Base-by-base conservation (phyloP, 1,140 invertebrate genomes). In the Pomacea maculata region DNA sequence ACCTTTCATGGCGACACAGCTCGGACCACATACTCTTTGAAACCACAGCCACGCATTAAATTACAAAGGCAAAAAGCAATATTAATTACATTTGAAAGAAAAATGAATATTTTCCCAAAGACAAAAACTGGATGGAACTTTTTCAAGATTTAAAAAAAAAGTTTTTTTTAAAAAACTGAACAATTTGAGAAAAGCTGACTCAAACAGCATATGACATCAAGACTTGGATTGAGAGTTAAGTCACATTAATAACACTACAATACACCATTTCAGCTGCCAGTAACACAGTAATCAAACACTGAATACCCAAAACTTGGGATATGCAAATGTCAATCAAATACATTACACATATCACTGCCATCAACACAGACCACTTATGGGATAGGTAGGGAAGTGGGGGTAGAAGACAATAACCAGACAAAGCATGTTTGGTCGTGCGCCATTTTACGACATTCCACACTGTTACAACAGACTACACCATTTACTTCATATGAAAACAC, bases 211-310 rank as follows among this genome's bases (percentile, higher is more conserved):
- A 78, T 61, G 57, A 61, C 57, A 61, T 61, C 77, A 78, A 78
- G 77, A 78, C 77, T 78, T 78, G 77, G 77, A 78, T 55, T 67
- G 65, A 68, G 63, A 70, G 65, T 61, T 25, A 52, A 73, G n/a
- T 55, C 6, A 57, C 54, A 77, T 52, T 55, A 63, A 64, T 17
- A 76, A n/a, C 34, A 77, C 15, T 34, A 52, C 21, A 63, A 34
- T 25, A 45, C 21, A 77, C 17, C 67, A 70, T 65, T 70, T 78
- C 77, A 78, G 77, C 77, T 78, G 77, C 77, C 77, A 57, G 67
- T 78, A 78, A 65, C 77, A 78, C 77, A 78, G 77, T 70, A 78
- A 70, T 57, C 77, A 61, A 61, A 61, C 57, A 61, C 57, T 9
- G 34, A 70, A 12, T 21, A 67, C 73, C 54, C 73, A 75, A 52